These are phyloP conservation scores for Erpornis zantholeuca DNA, from an alignment of 2,113 vertebrate genomes.

Conservation along the genomic window DNA sequence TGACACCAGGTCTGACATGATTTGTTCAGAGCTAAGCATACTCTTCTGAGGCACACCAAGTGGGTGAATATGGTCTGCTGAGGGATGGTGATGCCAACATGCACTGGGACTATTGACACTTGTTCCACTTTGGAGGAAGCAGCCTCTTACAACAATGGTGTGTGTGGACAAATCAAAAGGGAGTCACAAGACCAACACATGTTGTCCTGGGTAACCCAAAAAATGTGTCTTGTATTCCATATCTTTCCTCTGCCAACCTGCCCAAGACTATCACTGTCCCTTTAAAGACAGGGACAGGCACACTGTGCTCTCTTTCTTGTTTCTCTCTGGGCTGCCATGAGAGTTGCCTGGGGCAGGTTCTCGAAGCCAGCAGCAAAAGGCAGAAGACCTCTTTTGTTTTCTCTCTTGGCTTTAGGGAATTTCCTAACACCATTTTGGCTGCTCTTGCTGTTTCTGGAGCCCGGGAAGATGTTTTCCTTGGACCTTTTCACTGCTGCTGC, in stretches of 20 bases:
- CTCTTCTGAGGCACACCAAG: neutral
- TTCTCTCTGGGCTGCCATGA: neutral
- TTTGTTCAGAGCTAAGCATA: neutral
- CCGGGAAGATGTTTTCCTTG: neutral
- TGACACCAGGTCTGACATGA: neutral
- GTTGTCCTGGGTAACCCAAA: neutral
- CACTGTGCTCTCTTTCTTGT: neutral
- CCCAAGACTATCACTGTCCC: neutral
- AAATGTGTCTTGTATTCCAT: neutral
- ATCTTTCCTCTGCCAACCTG: neutral
- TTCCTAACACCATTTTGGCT: neutral
- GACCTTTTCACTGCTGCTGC: neutral
- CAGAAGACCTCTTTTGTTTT: neutral
- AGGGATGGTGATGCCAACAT: neutral
- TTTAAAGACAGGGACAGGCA: neutral
- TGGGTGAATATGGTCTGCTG: neutral
- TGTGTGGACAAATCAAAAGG: neutral
- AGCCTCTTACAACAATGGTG: neutral
- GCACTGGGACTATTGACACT: neutral
- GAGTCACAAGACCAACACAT: neutral
- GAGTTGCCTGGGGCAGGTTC: neutral
- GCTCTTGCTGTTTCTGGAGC: neutral
- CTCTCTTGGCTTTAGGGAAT: neutral
- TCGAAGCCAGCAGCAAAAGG: neutral
- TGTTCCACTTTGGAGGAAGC: neutral